phyloP scores from a whole-genome alignment of 2,113 vertebrate genomes.

The Eonycteris spelaea region DNA sequence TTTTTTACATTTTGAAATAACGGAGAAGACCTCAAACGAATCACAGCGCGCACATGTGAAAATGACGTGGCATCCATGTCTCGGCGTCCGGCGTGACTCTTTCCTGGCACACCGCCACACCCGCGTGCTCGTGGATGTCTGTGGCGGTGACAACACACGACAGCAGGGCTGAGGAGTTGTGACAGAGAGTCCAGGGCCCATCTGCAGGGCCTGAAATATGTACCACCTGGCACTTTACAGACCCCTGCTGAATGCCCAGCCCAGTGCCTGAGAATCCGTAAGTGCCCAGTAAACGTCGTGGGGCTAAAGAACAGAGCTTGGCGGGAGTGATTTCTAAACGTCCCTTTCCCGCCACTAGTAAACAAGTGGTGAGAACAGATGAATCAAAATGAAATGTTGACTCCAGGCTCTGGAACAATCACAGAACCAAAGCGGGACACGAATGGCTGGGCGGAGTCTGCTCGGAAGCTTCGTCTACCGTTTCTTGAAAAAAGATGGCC shows the following conservation, averaged over 20 bases:
- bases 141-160: rapidly evolving
- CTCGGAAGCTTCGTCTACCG: not conserved
- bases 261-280: not conserved
- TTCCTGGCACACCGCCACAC: rapidly evolving
- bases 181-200: no score
- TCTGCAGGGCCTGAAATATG: not conserved
- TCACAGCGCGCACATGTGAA: not conserved
- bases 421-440: not conserved
- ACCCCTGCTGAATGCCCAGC: no score
- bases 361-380: not conserved
- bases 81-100: not conserved
- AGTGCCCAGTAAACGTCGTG: not conserved
- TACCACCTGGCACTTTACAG: not conserved
- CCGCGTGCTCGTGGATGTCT: rapidly evolving
- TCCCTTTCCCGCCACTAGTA: not conserved
- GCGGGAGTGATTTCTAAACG: not conserved
- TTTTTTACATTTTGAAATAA: not conserved
- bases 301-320: not conserved
- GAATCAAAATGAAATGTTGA: not conserved
- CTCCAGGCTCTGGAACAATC: not conserved
- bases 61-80: not conserved
- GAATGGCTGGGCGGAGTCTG: no score
- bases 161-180: not conserved
- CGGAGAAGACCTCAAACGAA: not conserved
- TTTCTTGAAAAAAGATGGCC: not conserved